Evolutionary conservation across 2,797 vertebrate genomes (phyloP).

Genomic region (Sebastiscus albofasciatus): DNA sequence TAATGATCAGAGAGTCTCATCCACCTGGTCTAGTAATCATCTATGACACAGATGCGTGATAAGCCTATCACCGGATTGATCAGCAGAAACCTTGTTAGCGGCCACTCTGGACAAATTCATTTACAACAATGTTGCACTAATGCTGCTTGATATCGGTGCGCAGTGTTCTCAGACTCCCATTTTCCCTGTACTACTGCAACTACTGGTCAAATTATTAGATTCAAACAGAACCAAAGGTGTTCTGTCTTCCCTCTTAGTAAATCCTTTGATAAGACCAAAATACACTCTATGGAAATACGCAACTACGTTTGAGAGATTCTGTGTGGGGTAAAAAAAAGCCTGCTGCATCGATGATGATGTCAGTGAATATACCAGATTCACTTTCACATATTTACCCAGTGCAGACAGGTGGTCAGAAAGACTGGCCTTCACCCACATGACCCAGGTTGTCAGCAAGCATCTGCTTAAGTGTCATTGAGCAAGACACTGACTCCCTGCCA

Average conservation of each 20-base stretch:
- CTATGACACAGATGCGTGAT: constrained; percentile 50
- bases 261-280: constrained; percentile 2
- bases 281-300: neutral
- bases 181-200: constrained; percentile 34
- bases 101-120: constrained; percentile 40
- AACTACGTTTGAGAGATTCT: neutral
- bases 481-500: constrained; percentile 21
- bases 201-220: constrained; percentile 19
- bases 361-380: neutral
- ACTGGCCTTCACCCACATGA: constrained; percentile 52
- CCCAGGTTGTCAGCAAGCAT: constrained; percentile 59
- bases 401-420: constrained; percentile 50
- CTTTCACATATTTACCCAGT: constrained; percentile 12
- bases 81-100: constrained; percentile 42
- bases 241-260: neutral
- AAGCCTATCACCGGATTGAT: constrained; percentile 45
- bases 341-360: neutral
- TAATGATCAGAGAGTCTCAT: constrained; percentile 12
- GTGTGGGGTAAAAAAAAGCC: neutral
- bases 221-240: constrained; percentile 35
- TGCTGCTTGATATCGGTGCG: neutral
- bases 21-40: constrained; percentile 26
- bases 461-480: constrained; percentile 63
- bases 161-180: constrained; percentile 5
- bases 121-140: constrained; percentile 26